phyloP scores from a whole-genome alignment of 2,888 invertebrate species.

The Hymenopus coronatus region DNA sequence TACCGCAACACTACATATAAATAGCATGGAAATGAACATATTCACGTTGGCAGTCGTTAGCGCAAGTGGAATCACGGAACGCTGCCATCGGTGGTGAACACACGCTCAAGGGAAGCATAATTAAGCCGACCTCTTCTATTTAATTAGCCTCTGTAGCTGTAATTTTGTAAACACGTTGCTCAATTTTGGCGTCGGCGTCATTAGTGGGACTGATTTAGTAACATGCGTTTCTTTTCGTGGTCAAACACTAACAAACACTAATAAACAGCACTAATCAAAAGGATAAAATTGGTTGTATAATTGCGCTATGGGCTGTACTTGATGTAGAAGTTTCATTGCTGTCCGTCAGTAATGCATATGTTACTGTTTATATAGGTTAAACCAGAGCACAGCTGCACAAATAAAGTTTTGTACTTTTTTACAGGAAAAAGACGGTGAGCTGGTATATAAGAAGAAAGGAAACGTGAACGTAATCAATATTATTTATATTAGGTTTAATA shows the following conservation, averaged over 20 bases:
- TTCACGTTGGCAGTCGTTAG: background rate
- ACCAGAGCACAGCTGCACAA: too few relatives aligned
- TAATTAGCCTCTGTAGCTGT: background rate
- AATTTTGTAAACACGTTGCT: background rate
- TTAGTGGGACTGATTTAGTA: background rate
- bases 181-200: background rate
- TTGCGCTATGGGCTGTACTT: background rate
- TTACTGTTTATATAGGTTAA: too few relatives aligned
- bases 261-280: background rate
- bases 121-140: background rate
- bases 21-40: background rate
- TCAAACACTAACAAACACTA: background rate
- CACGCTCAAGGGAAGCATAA: background rate
- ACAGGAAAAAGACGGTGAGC: too few relatives aligned
- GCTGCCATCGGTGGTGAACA: background rate
- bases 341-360: too few relatives aligned
- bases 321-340: too few relatives aligned
- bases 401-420: too few relatives aligned
- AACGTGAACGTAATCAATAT: too few relatives aligned
- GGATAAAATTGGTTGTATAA: background rate
- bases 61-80: background rate
- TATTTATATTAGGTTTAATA: too few relatives aligned
- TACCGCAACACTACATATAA: too few relatives aligned
- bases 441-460: too few relatives aligned
- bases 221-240: background rate